Evolutionary conservation across 2,888 invertebrate genomes (phyloP), one percentile per base, ranked within the genome.

Genomic region (Neoaliturus tenellus): DNA sequence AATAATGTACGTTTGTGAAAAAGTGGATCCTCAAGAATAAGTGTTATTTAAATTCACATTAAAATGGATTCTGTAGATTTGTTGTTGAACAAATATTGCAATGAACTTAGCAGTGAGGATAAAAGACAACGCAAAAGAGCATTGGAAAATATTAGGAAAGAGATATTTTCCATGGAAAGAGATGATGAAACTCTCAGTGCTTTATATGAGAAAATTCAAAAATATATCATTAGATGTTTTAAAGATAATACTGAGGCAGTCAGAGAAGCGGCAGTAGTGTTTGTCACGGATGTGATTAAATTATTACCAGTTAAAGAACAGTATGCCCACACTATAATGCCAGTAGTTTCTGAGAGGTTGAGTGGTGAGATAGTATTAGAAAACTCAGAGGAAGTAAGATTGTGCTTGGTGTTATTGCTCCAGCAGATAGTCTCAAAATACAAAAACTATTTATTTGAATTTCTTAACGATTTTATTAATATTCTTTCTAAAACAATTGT

Each of bases 331-430:
- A 95, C 95, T 86, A 91, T 97, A 20, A 91, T 98, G 44, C 96
- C 97, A 0, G 93, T 95, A 0, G 89, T 98, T 85, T 93, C 94
- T 0, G 95, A 95, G 87, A 93, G 97, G 85, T 93, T 98, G 86
- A 97, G 96, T 0, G 93, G 94, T 82, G 93, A 94, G 51, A 97
- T 97, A 89, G 92, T 95, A 58, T 89, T 92, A 3, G 95, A 95
- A 89, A 90, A 92, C 51, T 94, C 94, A 0, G 98, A 98, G 91
- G 98, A 98, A 92, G 92, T 98, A 62, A 93, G 98, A 33, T 89
- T 97, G 14, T 91, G 93, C 55, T 91, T 96, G 80, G 90, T 97
- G 0, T 89, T 92, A 83, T 92, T 98, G 67, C 90, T 97, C n/a
- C 91, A 92, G 83, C 90, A 91, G 58, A 92, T 98, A 86, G 91